phyloP scores from a whole-genome alignment of 2,888 invertebrate genomes.

The Aspidapion aeneum region DNA sequence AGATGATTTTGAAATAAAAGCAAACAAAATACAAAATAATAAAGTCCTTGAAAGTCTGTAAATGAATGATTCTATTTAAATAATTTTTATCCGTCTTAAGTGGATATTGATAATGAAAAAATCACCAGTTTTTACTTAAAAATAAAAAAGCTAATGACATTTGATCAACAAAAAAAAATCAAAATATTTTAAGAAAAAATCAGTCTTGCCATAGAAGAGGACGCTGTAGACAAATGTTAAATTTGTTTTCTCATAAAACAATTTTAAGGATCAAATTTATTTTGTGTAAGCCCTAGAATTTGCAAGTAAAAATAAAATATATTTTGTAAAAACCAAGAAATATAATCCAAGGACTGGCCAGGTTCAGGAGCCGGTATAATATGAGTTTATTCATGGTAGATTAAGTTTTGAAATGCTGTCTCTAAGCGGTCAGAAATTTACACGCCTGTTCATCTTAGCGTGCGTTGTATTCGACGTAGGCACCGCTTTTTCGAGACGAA shows the following conservation, averaged over 20 bases:
- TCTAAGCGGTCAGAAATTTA: slow-evolving; percentile 5
- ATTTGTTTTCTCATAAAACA: too few species aligned
- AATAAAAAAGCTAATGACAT: too few species aligned
- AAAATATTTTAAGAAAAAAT: too few species aligned
- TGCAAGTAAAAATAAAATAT: too few species aligned
- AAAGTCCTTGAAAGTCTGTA: neutral
- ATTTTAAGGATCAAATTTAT: too few species aligned
- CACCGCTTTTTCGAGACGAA: neutral
- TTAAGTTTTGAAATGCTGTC: slow-evolving; percentile 12
- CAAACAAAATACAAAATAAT: neutral
- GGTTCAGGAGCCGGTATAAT: slow-evolving; percentile 10
- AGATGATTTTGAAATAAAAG: too few species aligned
- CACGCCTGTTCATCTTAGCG: neutral
- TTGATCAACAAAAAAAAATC: too few species aligned
- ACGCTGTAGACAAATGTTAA: too few species aligned
- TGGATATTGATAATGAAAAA: neutral
- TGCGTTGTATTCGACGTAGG: too few species aligned
- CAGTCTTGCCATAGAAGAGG: too few species aligned
- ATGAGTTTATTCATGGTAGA: slow-evolving; percentile 7
- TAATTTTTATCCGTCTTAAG: neutral
- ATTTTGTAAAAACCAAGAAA: neutral
- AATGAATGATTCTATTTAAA: neutral
- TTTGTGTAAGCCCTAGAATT: too few species aligned
- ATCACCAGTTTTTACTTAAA: neutral
- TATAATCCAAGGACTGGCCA: neutral